Conservation (phyloP, 2,113 vertebrate species). For the Coreoperca whiteheadi region DNA sequence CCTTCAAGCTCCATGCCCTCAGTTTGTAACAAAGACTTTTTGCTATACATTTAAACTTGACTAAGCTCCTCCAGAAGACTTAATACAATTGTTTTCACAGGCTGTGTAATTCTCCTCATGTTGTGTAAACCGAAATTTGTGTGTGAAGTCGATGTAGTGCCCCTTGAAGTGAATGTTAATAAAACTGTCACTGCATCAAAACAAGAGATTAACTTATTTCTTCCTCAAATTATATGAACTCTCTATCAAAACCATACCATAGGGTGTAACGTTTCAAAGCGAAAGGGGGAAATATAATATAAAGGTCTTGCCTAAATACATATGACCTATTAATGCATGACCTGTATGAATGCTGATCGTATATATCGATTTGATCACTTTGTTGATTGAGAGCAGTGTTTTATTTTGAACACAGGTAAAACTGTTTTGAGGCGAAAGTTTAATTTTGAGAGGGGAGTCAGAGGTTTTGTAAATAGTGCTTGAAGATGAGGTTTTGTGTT, state of each 20-base stretch:
- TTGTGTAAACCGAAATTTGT: background rate
- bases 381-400: no score
- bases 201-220: background rate
- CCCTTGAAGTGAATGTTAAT: background rate
- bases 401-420: no score
- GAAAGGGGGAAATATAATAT: background rate
- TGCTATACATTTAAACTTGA: background rate
- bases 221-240: background rate
- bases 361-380: no score
- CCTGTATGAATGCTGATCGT: no score
- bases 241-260: background rate
- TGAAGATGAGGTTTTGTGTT: no score
- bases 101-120: background rate
- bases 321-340: background rate
- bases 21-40: background rate
- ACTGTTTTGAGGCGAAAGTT: no score
- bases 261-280: background rate
- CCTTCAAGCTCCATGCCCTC: background rate
- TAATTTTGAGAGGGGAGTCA: no score
- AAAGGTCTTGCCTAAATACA: background rate
- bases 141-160: background rate
- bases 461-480: no score
- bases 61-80: background rate
- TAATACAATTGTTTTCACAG: background rate
- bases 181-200: background rate